Base-by-base conservation (phyloP, 2,797 vertebrate species). In the Muscicapa comitata region DNA sequence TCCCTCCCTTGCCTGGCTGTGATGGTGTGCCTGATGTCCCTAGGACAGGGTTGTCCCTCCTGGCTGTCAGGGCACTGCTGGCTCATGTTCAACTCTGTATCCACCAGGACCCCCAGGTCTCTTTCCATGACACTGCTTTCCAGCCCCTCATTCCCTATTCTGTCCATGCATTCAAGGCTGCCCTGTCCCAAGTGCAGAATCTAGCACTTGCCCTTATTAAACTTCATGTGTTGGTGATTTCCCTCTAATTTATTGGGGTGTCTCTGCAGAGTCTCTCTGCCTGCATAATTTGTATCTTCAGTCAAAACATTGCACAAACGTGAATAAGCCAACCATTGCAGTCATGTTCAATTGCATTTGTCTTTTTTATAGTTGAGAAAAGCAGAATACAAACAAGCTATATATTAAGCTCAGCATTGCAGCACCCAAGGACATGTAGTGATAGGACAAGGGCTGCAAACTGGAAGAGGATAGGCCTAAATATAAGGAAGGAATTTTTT, bases 1-100 rank as follows among this genome's bases (percentile, higher is more conserved):
- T 79, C 37, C 10, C 23, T 50, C 58, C 24, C 17, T 42, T 42
- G 11, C 59, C 45, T 0, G 0, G n/a, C 43, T 72, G 43, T 0
- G 0, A n/a, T 50, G 84, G n/a, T 65, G 19, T 0, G 0, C n/a
- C 67, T 79, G 67, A 51, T 58, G 28, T 0, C 7, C 18, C 13
- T 43, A 65, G 37, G 43, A 50, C 58, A 87, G 1, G 2, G 16
- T 0, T 65, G 51, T 1, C 28, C 24, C 23, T 51, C 53, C n/a
- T 66, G 75, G n/a, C 59, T 65, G 35, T 38, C 85, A 38, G 53
- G 38, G 33, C 45, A 25, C 38, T 58, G 37, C 59, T 73, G 45
- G 0, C 19, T 38, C 33, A 25, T 1, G 1, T 7, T 6, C 53
- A 45, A 0, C 20, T 51, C 38, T 38, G 13, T 38, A 38, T 38